Evolutionary conservation across 1,140 invertebrate species (phyloP), one percentile per base, ranked within the genome.

Genomic region (Bombyx mandarina): DNA sequence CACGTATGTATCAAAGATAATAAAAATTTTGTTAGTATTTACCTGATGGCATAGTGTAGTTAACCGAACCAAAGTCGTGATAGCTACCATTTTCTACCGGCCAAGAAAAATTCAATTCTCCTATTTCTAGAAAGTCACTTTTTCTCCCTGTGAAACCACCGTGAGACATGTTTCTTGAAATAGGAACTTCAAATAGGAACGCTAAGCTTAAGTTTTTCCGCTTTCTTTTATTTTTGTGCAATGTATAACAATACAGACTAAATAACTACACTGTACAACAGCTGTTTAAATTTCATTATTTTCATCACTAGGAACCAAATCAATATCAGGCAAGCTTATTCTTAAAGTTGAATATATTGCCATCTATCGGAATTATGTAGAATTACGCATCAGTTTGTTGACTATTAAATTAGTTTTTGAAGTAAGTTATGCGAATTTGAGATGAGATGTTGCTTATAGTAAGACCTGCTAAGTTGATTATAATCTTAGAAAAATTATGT

Each of bases 41-140:
- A 87, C 83, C 82, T 77, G 78, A 76, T 8, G 82, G 78, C 75
- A 86, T 80, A 43, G 86, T 88, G 53, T 84, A 82, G 68, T 88
- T 88, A 55, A 81, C 63, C 43, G 76, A 74, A 48, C 81, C 82
- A 61, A 78, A 75, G 64, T 84, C 82, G 26, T 82, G 82, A 65
- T 81, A 71, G 45, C 82, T 80, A 12, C 76, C 79, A 79, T 88
- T 88, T 73, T 80, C 80, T 52, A 79, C 79, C 42, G 86, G 77
- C 83, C 83, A 87, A 43, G 87, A 73, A 75, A 82, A 88, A 75
- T 88, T 88, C 57, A 76, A 80, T 68, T 81, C 78, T 22, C 77
- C 73, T 10, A 88, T 75, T 71, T 84, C 77, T 58, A 88, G 67
- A 79, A 74, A 84, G 54, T 82, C 74, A 48, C 67, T 59, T 61